Evolutionary conservation across 2,797 vertebrate genomes (phyloP), one percentile per base, ranked within the genome.

Genomic region (Lepus townsendii): DNA sequence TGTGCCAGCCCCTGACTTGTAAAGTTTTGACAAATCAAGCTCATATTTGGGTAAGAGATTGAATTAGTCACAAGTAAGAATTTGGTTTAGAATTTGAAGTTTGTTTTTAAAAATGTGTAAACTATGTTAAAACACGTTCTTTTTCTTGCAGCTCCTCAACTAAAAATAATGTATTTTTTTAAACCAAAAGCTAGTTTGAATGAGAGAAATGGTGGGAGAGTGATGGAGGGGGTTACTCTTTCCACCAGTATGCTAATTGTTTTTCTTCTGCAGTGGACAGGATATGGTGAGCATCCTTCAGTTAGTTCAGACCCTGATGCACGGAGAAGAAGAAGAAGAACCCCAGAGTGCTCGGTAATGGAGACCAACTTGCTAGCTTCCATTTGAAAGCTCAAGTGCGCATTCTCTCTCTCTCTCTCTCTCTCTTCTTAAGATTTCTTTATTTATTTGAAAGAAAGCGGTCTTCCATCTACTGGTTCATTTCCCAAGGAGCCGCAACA

Each of bases 271-370:
- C 97, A 99, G 99, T 90, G 99, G 99, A 72, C 99, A 99, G 96
- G 99, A 99, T 87, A 99, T 99, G 97, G 98, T 99, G 95, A 98
- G 98, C 96, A 99, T 99, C 30, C 99, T 99, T n/a, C 99, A 99
- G 93, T 96, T 99, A 20, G 99, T 99, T 77, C 99, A 99, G 97
- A 99, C 98, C 90, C 99, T 99, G 16, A 99, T 99, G 98, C 99
- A 99, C 7, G 99, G 98, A 88, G 98, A 99, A 13, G 99, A 99
- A 2, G 99, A 99, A 1, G 98, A 99, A 87, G 99, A 99, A 77
- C 98, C 97, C 20, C 98, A 98, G 69, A 97, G 98, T 63, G 98
- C 98, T 88, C 97, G 99, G 99, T 99, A 98, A 98, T 97, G 78
- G 14, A 54, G 47, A 73, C 57, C 0, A 19, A 5, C 30, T 27